Evolutionary conservation across 2,888 invertebrate genomes (phyloP), one percentile per base, ranked within the genome.

Genomic region (Polylopha cassiicola): DNA sequence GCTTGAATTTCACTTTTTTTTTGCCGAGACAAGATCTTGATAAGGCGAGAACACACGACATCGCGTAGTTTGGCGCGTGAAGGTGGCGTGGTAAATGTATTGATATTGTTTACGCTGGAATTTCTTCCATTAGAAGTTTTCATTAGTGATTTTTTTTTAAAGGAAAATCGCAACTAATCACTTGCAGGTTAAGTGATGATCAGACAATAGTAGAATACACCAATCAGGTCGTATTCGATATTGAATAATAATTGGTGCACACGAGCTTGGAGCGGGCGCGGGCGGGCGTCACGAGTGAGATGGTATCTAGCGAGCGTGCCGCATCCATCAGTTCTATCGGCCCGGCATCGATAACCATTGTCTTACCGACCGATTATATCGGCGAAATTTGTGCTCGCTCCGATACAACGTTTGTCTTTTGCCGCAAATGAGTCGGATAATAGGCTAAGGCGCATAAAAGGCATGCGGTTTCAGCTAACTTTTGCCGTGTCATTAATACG

Each of bases 231-330:
- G 57, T 61, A 57, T 64, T 55, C 51, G 55, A 77, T 80, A 84
- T 84, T 81, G 81, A 81, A 81, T 81, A 80, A 80, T 82, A 82
- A 84, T 82, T 82, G 82, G 79, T 78, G 73, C 78, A 74, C 69
- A 69, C 68, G 69, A 65, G 65, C 47, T 50, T 51, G 48, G 37
- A n/a, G n/a, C n/a, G n/a, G n/a, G n/a, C n/a, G 43, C 47, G 53
- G 57, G 48, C 50, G 52, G 55, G 55, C 75, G 71, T 77, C 80
- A 77, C 79, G 81, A 79, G 59, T 55, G 61, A 67, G 84, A 84
- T 84, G 65, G 53, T 82, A 84, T 84, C 84, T 46, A 46, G 47
- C 50, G 71, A 73, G 75, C 84, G 82, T 82, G 84, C 84, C 65
- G 77, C 81, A 73, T 84, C 82, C 84, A 80, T 84, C 84, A 80